Base-by-base conservation (phyloP, 1,140 invertebrate genomes). In the Cotesia typhae region DNA sequence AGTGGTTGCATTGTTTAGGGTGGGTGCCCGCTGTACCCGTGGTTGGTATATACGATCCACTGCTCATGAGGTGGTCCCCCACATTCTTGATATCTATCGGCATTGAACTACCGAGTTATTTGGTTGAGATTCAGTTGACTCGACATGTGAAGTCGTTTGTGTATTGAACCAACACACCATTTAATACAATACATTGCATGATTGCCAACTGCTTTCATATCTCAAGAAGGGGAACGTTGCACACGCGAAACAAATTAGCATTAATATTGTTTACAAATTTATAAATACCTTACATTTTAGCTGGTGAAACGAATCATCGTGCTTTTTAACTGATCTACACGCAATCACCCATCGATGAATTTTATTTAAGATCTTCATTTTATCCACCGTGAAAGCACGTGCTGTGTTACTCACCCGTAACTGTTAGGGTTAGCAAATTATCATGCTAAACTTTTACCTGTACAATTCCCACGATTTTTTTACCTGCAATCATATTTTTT, bases 241-340 rank as follows among this genome's bases (percentile, higher is more conserved):
- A 81, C 80, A 74, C 80, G 78, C 80, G 78, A 73, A 74, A 81
- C 81, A 76, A 82, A 82, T 81, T 80, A 73, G 71, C 63, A 51
- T 17, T 28, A 51, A 9, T 14, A 6, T 17, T 57, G 53, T 57
- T 57, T 57, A 57, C 5, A 14, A 12, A 57, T 14, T 5, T 14
- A 57, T 57, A 14, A 57, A 57, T 20, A 20, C n/a, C 17, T 57
- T 47, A 10, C 6, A 57, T 12, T 57, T 17, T 57, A 14, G n/a
- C 53, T 20, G 3, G 53, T 57, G 17, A 17, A 57, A 57, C 53
- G 53, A 57, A 57, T 57, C 17, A 20, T 3, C 5, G 5, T 20
- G 53, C 5, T 57, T 4, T 57, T 57, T 20, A 57, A n/a, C 12
- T 17, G 53, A 57, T 57, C n/a, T 57, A 57, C n/a, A 9, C 53